Evolutionary conservation across 2,888 invertebrate species (phyloP).

Genomic region (Drosophila algonquin): DNA sequence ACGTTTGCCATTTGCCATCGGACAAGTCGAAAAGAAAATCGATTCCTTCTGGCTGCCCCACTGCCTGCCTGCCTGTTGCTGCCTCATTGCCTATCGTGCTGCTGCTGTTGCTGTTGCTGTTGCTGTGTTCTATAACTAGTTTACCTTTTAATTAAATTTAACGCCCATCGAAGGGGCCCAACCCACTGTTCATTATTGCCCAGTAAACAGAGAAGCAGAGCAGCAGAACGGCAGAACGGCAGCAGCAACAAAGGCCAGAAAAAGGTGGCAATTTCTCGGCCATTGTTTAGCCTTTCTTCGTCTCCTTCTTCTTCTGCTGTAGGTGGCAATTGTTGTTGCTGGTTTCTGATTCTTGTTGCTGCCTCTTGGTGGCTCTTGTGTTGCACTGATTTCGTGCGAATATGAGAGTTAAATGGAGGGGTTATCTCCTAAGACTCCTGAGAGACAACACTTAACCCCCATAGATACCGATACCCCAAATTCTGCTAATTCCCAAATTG

Average conservation of each 20-base stretch:
- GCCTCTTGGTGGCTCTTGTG: neutral
- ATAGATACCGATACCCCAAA: too few species aligned
- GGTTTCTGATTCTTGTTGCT: neutral
- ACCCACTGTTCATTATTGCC: conserved; percentile 43
- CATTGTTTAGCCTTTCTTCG: conserved; percentile 47
- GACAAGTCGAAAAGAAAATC: conserved; percentile 59
- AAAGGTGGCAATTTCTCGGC: conserved; percentile 43
- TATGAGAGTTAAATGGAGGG: neutral
- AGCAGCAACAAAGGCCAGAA: conserved; percentile 11
- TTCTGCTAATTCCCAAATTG: too few species aligned
- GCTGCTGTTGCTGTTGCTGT: neutral
- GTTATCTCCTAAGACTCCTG: neutral
- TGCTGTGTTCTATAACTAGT: conserved; percentile 56
- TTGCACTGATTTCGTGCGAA: neutral
- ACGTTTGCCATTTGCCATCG: conserved; percentile 68
- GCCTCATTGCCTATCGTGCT: conserved; percentile 15
- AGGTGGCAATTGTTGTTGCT: too few species aligned
- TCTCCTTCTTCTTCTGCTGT: neutral
- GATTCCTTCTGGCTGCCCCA: conserved; percentile 65
- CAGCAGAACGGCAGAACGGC: neutral
- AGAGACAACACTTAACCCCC: too few species aligned
- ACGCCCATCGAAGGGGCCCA: conserved; percentile 50
- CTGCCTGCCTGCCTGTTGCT: conserved; percentile 56
- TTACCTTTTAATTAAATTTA: conserved; percentile 77
- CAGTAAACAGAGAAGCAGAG: conserved; percentile 43